Percentiles rank a stretch among this genome's conserved stretches.
Evolutionary conservation across 1,140 invertebrate species (phyloP).

Genomic region (Ericerus pela): DNA sequence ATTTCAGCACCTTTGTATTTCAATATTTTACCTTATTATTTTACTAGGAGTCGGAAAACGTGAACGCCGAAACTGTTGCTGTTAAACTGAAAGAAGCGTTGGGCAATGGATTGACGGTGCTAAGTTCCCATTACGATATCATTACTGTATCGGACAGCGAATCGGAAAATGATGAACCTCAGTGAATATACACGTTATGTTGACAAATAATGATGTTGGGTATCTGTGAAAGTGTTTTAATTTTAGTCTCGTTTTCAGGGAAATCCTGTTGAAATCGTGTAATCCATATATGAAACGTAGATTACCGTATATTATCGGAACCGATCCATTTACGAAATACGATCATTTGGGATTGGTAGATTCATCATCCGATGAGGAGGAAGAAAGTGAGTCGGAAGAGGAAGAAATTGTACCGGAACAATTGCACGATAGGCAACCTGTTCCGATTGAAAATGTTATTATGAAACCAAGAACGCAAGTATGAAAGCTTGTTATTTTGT

Average conservation of each 20-base stretch:
- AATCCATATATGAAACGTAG: constrained; percentile 1
- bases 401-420: background rate
- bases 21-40: too few relatives aligned
- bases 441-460: too few relatives aligned
- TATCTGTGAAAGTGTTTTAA: too few relatives aligned
- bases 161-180: background rate
- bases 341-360: constrained; percentile 1
- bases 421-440: too few relatives aligned
- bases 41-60: background rate
- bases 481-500: too few relatives aligned
- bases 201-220: too few relatives aligned
- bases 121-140: background rate
- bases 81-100: constrained; percentile 1
- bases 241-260: background rate
- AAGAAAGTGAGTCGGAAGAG: background rate
- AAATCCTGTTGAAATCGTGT: background rate
- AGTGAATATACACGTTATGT: background rate
- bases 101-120: background rate
- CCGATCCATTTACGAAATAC: background rate
- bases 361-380: background rate
- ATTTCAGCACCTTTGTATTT: too few relatives aligned
- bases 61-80: background rate
- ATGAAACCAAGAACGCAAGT: too few relatives aligned
- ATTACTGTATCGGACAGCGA: background rate
- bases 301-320: background rate